Evolutionary conservation across 2,113 vertebrate genomes (phyloP).

Genomic region (Callipepla squamata): DNA sequence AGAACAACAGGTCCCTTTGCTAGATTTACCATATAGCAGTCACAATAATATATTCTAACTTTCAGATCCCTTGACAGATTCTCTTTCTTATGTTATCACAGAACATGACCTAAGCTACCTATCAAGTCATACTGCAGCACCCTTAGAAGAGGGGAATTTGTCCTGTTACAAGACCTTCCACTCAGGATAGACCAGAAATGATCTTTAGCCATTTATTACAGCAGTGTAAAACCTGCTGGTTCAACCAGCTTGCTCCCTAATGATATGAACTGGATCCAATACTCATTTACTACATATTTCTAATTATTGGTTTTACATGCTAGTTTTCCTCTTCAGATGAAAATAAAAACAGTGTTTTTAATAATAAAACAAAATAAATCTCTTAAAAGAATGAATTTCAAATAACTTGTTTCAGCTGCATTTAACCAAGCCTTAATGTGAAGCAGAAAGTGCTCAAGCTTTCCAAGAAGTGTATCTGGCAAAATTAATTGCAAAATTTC

Average conservation of each 20-base stretch:
- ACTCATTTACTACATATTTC: neutral
- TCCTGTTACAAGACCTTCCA: neutral
- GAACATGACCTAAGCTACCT: neutral
- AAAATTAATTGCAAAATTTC: neutral
- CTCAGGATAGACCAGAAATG: neutral
- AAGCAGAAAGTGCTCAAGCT: neutral
- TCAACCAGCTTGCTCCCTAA: neutral
- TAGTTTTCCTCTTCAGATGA: neutral
- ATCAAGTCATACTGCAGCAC: neutral
- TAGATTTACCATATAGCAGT: neutral
- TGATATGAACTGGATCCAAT: neutral
- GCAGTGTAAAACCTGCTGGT: neutral
- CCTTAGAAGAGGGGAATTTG: neutral
- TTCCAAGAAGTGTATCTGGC: neutral
- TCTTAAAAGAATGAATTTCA: neutral
- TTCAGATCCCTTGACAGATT: neutral
- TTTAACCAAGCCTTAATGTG: neutral
- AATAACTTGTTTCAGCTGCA: neutral
- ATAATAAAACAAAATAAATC: neutral
- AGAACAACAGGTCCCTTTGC: neutral
- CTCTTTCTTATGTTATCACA: neutral
- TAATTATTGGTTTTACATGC: neutral
- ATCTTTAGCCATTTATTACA: neutral
- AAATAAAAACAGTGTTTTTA: neutral
- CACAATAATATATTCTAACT: neutral